Evolutionary conservation across 2,113 vertebrate species (phyloP).

Genomic region (Daphoenositta chrysoptera): DNA sequence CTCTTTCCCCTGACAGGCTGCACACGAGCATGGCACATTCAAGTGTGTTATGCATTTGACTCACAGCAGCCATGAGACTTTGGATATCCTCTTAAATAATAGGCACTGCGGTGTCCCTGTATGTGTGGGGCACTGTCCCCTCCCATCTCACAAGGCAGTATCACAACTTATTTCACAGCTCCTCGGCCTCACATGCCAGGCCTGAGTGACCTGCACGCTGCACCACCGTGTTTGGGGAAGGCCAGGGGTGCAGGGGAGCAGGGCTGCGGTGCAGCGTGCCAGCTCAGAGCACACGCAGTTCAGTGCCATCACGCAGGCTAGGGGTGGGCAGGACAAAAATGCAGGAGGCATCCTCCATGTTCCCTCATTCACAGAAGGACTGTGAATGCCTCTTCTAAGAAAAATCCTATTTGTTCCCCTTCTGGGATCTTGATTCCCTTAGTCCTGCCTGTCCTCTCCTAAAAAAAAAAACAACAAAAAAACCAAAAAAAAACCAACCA

Average conservation of each 20-base stretch:
- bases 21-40: rapidly evolving
- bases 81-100: not conserved
- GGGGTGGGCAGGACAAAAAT: not conserved
- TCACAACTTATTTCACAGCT: not conserved
- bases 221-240: not conserved
- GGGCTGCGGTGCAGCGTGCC: rapidly evolving
- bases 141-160: not conserved
- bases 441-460: not conserved
- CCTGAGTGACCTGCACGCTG: rapidly evolving
- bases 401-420: not conserved
- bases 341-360: not conserved
- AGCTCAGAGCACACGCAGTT: not conserved
- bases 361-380: not conserved
- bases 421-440: not conserved
- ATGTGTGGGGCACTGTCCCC: not conserved
- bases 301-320: rapidly evolving
- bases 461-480: too few species aligned
- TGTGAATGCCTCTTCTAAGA: not conserved
- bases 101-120: rapidly evolving
- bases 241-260: rapidly evolving
- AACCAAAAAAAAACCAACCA: too few species aligned
- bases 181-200: not conserved
- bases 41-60: rapidly evolving
- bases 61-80: not conserved
- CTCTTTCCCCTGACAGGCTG: not conserved